These are phyloP conservation scores for Muscidifurax raptorellus DNA, from an alignment of 1,140 invertebrate species.

Conservation along the genomic window DNA sequence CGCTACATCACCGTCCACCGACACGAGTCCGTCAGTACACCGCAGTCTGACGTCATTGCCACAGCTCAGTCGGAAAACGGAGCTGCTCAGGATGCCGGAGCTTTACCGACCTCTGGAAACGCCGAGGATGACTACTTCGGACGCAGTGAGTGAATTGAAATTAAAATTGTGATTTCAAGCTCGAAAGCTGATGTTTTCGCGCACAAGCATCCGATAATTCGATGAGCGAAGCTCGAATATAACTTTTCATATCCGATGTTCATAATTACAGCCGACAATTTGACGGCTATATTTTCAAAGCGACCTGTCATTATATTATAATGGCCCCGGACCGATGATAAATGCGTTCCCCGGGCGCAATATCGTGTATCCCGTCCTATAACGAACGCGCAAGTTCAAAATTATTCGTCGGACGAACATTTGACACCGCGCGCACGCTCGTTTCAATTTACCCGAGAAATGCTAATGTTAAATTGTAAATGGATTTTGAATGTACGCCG, in stretches of 20 bases:
- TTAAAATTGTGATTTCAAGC: background rate
- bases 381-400: conserved; percentile 9
- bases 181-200: too few relatives aligned
- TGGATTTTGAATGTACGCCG: background rate
- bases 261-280: conserved; percentile 4
- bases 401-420: conserved; percentile 24
- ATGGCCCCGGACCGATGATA: background rate
- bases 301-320: background rate
- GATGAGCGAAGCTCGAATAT: background rate
- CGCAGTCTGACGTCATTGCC: background rate
- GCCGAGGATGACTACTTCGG: conserved; percentile 28
- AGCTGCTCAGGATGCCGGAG: background rate
- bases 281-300: background rate
- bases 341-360: background rate
- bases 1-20: conserved; percentile 41
- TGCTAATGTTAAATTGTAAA: background rate
- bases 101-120: background rate
- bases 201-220: too few relatives aligned
- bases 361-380: background rate
- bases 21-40: conserved; percentile 2
- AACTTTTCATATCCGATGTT: background rate
- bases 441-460: conserved; percentile 2
- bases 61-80: conserved; percentile 25
- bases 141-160: conserved; percentile 23
- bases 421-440: background rate